Conservation (phyloP, 2,888 invertebrate species). For the Pseudococcus jackbeardsleyi region DNA sequence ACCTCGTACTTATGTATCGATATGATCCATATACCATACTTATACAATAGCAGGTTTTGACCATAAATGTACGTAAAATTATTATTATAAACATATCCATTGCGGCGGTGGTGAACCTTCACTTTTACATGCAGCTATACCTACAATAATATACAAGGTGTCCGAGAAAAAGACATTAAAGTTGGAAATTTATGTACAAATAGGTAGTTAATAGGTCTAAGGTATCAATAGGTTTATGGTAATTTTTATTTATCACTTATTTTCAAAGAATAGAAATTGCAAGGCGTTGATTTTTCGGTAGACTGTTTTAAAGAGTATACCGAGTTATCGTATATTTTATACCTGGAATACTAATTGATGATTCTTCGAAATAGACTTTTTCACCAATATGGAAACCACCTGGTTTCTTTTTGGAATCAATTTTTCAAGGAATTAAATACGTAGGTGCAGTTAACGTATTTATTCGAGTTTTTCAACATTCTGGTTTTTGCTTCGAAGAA, state of each 20-base stretch:
- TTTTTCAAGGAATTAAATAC: too few relatives aligned
- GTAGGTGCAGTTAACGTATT: too few relatives aligned
- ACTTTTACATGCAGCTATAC: neutral
- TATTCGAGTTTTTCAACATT: too few relatives aligned
- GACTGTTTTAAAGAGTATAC: too few relatives aligned
- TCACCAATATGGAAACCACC: too few relatives aligned
- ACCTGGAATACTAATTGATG: too few relatives aligned
- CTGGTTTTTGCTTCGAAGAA: too few relatives aligned
- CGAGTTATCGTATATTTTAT: too few relatives aligned
- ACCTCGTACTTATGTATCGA: neutral
- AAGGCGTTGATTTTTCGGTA: neutral
- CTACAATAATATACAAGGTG: neutral
- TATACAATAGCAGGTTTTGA: neutral
- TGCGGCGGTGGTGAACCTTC: neutral
- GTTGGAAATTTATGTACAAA: neutral
- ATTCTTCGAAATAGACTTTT: too few relatives aligned
- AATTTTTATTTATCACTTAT: neutral
- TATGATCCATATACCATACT: neutral
- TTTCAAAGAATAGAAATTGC: neutral
- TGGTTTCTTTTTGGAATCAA: too few relatives aligned
- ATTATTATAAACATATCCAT: neutral
- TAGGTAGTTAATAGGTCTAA: neutral
- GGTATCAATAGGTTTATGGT: neutral
- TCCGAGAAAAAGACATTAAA: neutral
- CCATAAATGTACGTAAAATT: slow-evolving; percentile 3